These are phyloP conservation scores for Darevskia nairensis DNA, from an alignment of 2,797 vertebrate species.

Conservation along the genomic window DNA sequence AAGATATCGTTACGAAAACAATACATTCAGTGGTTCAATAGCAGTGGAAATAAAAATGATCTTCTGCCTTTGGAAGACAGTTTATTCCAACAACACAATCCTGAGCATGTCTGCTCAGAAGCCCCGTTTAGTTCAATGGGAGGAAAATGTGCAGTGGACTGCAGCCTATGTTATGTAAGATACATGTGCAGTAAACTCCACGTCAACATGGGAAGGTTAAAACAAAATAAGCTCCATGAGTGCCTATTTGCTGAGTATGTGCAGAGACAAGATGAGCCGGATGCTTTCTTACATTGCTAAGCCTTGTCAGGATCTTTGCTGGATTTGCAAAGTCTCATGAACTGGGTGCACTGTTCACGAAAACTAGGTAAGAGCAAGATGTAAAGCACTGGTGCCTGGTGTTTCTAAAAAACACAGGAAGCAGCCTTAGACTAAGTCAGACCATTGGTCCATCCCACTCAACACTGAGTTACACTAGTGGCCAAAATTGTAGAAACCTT, in stretches of 20 bases:
- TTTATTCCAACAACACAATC: not conserved
- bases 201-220: not conserved
- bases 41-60: not conserved
- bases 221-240: not conserved
- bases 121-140: not conserved
- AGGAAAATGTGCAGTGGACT: not conserved
- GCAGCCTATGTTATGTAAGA: not conserved
- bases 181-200: not conserved
- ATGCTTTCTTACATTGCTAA: not conserved
- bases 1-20: not conserved
- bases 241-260: not conserved
- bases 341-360: too few relatives aligned
- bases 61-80: constrained; percentile 3
- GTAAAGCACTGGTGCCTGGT: too few relatives aligned
- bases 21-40: not conserved
- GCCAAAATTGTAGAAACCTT: too few relatives aligned
- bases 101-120: not conserved
- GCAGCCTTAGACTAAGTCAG: too few relatives aligned
- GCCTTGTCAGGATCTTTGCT: too few relatives aligned
- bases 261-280: not conserved
- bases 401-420: too few relatives aligned
- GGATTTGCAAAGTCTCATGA: too few relatives aligned
- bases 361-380: too few relatives aligned
- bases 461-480: too few relatives aligned
- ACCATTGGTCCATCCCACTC: too few relatives aligned